Evolutionary conservation across 1,140 invertebrate species (phyloP).

Genomic region (Dreissena rostriformis): DNA sequence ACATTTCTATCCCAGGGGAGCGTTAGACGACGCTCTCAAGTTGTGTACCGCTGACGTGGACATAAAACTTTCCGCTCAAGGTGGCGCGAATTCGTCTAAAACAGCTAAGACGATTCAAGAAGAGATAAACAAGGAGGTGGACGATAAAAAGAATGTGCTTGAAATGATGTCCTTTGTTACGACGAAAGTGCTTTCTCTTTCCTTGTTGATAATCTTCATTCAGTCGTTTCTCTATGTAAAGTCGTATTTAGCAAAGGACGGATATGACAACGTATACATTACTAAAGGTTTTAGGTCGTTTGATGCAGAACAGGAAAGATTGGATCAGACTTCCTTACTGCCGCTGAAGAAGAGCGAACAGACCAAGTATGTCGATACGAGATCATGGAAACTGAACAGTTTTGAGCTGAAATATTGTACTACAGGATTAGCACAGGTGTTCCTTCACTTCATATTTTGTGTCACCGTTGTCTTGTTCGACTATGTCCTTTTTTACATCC

Average conservation of each 20-base stretch:
- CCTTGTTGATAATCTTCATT: conserved; percentile 41
- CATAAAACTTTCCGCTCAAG: not conserved
- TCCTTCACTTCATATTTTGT: conserved; percentile 44
- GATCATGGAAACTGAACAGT: conserved; percentile 16
- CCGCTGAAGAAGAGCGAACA: conserved; percentile 54
- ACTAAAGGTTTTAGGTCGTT: conserved; percentile 43
- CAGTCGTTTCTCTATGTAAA: conserved; percentile 44
- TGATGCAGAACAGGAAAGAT: conserved; percentile 14
- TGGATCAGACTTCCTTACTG: conserved; percentile 17
- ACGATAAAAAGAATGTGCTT: not conserved
- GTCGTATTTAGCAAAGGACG: conserved; percentile 45
- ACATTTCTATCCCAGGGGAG: not conserved
- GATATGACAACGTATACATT: conserved; percentile 56
- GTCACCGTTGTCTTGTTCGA: conserved; percentile 46
- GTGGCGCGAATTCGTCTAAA: conserved; percentile 9
- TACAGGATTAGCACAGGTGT: conserved; percentile 50
- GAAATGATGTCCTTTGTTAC: not conserved
- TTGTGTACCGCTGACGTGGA: conserved; percentile 10
- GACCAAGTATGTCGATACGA: conserved; percentile 39
- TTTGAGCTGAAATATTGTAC: conserved; percentile 29
- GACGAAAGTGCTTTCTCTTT: conserved; percentile 25
- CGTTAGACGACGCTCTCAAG: not conserved
- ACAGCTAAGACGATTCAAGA: not conserved
- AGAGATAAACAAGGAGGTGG: conserved; percentile 22
- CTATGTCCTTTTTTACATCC: conserved; percentile 51